Base-by-base conservation (phyloP, 2,888 invertebrate genomes). In the Agriotes lineatus region DNA sequence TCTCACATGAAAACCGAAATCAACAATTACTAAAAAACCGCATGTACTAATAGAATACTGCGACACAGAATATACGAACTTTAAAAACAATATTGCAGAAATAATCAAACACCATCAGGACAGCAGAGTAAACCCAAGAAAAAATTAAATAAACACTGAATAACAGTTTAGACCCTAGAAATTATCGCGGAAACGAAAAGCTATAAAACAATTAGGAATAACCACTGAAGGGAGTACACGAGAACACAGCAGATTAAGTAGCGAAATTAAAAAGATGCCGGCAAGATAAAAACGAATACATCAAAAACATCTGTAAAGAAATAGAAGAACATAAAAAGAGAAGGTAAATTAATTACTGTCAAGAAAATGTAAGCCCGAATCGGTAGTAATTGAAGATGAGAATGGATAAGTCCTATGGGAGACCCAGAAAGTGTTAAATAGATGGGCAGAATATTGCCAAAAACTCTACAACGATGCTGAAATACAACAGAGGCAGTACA, bases 351-450 rank as follows among this genome's bases (percentile, higher is more conserved):
- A n/a, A n/a, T n/a, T 37, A 37, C 10, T 37, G 10, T 37, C 37
- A 37, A 37, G 37, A n/a, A 37, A 37, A 37, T 37, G 5, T 37
- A 37, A 37, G 37, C 37, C 37, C 37, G n/a, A 37, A 37, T 37
- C 37, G 10, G 7, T 37, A 37, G 37, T n/a, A 37, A 37, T 37
- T 6, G 37, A 37, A 37, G 37, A 37, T n/a, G n/a, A 37, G 37
- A 37, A 37, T 37, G 37, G 37, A 10, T 2, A 37, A 3, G 37
- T 37, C 37, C 37, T 37, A 3, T 37, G 37, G 37, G 37, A 37
- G 37, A 37, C 37, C 2, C 7, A 37, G 9, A 30, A 30, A 30
- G 30, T 30, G 4, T 30, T 30, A 9, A n/a, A n/a, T n/a, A 37
- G 37, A 3, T 37, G 37, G n/a, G 37, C 10, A 37, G 10, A 37